Conservation (phyloP, 53 echinoderm and acorn worm species). For the Glandiceps talaboti region DNA sequence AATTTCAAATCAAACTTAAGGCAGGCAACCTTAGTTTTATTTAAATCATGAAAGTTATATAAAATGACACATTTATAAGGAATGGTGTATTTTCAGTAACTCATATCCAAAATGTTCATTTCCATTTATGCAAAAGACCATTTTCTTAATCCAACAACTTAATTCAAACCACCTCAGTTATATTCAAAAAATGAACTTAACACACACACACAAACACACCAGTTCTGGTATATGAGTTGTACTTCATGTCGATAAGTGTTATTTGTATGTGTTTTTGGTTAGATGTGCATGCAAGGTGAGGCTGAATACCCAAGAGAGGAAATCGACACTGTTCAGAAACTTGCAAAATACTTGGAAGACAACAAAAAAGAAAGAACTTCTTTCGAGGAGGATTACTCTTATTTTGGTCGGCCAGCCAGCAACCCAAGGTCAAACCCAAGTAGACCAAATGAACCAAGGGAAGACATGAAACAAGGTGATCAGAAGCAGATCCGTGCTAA, state of each 20-base stretch:
- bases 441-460: neutral
- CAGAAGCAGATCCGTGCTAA: conserved; percentile 29
- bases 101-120: no score
- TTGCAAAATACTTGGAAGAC: neutral
- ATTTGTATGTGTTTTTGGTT: conserved; percentile 1
- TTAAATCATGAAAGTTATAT: no score
- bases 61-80: no score
- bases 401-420: no score
- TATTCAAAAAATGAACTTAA: no score
- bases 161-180: no score
- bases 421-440: neutral
- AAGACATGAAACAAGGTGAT: conserved; percentile 8
- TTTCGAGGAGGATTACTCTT: neutral
- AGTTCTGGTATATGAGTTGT: neutral
- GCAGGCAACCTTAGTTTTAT: neutral
- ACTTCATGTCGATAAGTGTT: conserved; percentile 2
- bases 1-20: no score
- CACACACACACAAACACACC: neutral
- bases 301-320: conserved; percentile 33
- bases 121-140: no score
- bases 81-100: no score
- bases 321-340: neutral
- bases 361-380: neutral
- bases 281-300: conserved; percentile 39
- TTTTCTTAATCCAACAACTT: no score